Percentiles rank a stretch among this genome's conserved stretches.
phyloP scores from a whole-genome alignment of 2,113 vertebrate genomes.

The Erythrocercus mccallii region DNA sequence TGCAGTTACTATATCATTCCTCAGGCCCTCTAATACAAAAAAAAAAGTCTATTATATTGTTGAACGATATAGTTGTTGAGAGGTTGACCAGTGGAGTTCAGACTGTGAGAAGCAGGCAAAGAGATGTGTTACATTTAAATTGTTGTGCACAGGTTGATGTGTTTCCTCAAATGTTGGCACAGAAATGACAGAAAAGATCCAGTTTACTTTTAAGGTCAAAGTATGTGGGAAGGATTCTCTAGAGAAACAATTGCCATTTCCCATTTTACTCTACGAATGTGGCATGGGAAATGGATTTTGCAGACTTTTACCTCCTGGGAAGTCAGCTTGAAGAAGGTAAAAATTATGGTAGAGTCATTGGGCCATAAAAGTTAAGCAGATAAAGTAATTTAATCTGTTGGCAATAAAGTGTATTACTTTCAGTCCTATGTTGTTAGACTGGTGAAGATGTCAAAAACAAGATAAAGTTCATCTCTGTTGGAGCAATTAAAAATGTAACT shows the following conservation, averaged over 20 bases:
- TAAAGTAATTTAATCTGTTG: neutral
- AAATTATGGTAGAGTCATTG: neutral
- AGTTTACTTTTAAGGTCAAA: constrained; percentile 7
- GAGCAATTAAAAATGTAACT: neutral
- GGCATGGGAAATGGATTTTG: constrained; percentile 10
- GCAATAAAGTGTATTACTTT: neutral
- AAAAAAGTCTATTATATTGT: neutral
- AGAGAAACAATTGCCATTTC: neutral
- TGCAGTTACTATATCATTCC: neutral
- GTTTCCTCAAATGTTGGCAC: neutral
- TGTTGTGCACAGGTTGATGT: neutral
- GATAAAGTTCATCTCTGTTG: neutral
- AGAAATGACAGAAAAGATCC: neutral
- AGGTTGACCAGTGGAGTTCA: neutral
- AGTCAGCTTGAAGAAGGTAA: neutral
- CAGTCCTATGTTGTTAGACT: neutral
- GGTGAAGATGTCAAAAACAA: neutral
- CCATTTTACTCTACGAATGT: neutral
- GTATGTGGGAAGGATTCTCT: neutral
- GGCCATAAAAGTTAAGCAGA: neutral
- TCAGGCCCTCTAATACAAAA: neutral
- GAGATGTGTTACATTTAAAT: neutral
- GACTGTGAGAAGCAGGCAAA: neutral
- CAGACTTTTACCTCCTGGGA: neutral
- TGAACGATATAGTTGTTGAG: neutral